phyloP scores from a whole-genome alignment of 2,797 vertebrate species.

The Pangasius djambal region DNA sequence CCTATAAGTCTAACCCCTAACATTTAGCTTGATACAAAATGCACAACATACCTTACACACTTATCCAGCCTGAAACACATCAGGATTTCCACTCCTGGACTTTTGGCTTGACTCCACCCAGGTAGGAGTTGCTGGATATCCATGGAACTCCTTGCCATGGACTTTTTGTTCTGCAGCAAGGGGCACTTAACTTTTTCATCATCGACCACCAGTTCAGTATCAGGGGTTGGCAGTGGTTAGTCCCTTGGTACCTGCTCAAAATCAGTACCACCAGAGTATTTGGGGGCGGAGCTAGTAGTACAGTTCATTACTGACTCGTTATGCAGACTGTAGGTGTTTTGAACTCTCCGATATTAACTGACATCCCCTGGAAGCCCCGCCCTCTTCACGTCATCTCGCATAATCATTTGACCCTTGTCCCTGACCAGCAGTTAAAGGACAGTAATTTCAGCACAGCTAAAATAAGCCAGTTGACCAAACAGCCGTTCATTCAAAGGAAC shows the following conservation, averaged over 20 bases:
- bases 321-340: not conserved
- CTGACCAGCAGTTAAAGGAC: not conserved
- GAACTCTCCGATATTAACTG: not conserved
- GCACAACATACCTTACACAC: too few species aligned
- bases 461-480: not conserved
- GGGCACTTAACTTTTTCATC: not conserved
- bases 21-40: too few species aligned
- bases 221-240: not conserved
- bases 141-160: not conserved
- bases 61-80: not conserved
- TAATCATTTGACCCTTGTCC: not conserved
- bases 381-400: not conserved
- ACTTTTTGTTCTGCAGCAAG: not conserved
- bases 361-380: not conserved
- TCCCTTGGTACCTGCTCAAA: not conserved
- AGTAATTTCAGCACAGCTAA: not conserved
- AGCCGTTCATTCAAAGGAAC: not conserved
- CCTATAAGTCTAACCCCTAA: not conserved
- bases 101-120: not conserved
- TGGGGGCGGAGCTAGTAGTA: not conserved
- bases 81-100: not conserved
- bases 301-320: not conserved
- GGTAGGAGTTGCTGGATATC: not conserved
- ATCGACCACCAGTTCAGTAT: not conserved
- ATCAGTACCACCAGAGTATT: not conserved